Percentiles rank a stretch among this genome's conserved stretches.
These are phyloP conservation scores for Ammodytes marinus DNA, from an alignment of 2,113 vertebrate species.

Conservation along the genomic window DNA sequence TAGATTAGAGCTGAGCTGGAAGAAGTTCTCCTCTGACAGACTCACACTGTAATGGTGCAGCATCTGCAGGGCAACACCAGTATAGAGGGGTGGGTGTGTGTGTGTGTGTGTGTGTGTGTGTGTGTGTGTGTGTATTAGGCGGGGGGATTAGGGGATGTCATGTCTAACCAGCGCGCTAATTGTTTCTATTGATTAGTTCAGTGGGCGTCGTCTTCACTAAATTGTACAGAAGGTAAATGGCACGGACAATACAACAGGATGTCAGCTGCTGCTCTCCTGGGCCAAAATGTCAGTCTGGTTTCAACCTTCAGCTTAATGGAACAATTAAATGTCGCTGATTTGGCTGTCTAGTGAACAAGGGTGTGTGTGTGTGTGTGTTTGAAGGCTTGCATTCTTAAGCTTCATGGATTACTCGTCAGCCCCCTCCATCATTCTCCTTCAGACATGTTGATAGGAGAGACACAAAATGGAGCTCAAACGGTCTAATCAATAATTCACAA, in stretches of 20 bases:
- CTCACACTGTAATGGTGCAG: conserved; percentile 76
- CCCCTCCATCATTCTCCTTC: conserved; percentile 11
- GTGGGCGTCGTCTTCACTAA: conserved; percentile 1
- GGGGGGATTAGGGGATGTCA: conserved; percentile 19
- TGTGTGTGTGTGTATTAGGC: conserved; percentile 2
- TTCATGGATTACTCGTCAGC: conserved; percentile 28
- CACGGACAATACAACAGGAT: conserved; percentile 44
- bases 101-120: conserved; percentile 13
- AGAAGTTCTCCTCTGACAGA: conserved; percentile 84
- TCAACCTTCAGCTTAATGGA: conserved; percentile 61
- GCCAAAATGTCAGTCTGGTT: conserved; percentile 49
- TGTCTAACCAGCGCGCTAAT: conserved; percentile 28
- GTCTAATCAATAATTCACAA: conserved; percentile 37
- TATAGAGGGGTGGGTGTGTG: background rate
- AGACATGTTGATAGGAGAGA: conserved; percentile 36
- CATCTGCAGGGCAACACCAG: conserved; percentile 72
- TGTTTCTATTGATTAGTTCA: conserved; percentile 47
- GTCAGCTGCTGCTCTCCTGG: conserved; percentile 54
- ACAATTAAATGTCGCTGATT: conserved; percentile 56
- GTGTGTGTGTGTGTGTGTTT: conserved; percentile 16
- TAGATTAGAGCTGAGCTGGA: conserved; percentile 83
- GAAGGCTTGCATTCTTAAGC: background rate
- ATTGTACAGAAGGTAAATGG: conserved; percentile 22
- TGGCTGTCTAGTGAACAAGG: conserved; percentile 31
- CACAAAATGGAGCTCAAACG: conserved; percentile 3